Conservation (phyloP, 2,113 vertebrate species). For the Struthidea cinerea region DNA sequence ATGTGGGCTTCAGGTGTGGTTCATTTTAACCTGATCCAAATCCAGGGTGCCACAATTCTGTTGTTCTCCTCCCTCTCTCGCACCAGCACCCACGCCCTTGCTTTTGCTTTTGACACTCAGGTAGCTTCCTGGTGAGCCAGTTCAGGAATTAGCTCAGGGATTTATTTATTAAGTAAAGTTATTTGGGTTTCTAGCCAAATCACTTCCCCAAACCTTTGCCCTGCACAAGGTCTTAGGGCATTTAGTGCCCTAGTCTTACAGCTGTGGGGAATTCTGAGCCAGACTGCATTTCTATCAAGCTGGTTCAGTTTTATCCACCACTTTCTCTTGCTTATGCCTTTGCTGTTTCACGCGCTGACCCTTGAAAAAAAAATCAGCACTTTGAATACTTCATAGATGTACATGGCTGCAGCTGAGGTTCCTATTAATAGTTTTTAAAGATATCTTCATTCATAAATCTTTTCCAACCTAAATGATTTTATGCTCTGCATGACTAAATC, state of each 20-base stretch:
- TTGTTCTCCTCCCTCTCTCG: background rate
- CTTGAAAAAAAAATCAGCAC: background rate
- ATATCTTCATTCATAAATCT: background rate
- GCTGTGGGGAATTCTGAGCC: background rate
- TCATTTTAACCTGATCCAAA: background rate
- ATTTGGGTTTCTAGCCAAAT: background rate
- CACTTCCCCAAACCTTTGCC: background rate
- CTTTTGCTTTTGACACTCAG: background rate
- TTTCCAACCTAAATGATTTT: background rate
- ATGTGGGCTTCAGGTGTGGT: background rate
- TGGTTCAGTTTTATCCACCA: background rate
- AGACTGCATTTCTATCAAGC: background rate
- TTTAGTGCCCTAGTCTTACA: background rate
- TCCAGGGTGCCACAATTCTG: background rate
- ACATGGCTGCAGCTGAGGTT: background rate
- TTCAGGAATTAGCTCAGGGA: background rate
- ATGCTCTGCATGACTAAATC: background rate
- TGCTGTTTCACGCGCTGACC: background rate
- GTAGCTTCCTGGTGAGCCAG: background rate
- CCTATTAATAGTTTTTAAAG: background rate
- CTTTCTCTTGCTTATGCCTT: background rate
- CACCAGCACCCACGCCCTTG: background rate
- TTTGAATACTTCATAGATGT: background rate
- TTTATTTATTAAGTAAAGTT: background rate
- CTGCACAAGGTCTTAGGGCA: background rate